Base-by-base conservation (phyloP, 2,113 vertebrate species). In the Aptenodytes patagonicus region DNA sequence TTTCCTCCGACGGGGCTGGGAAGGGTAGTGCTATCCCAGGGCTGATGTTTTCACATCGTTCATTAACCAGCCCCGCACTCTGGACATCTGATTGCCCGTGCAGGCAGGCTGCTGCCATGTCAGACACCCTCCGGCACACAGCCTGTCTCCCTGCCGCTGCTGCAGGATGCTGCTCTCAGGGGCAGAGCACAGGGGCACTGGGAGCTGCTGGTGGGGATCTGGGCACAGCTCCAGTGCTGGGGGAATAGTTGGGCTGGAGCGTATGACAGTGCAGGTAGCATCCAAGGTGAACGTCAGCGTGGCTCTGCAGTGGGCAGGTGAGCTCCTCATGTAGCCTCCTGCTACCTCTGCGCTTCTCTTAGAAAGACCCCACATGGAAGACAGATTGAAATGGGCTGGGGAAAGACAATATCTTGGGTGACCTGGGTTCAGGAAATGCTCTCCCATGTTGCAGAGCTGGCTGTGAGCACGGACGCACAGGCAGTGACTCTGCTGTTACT, bases 381-480 rank as follows among this genome's bases (percentile, higher is more conserved):
- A 9, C 31, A 66, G 83, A 11, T 36, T 40, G 54, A 55, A 32
- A 22, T 34, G 72, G 57, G n/a, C 58, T 49, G n/a, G 44, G 28
- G 38, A 29, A 10, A 57, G 49, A 24, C 34, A 58, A 2, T 10
- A 7, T 17, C 49, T 36, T 1, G 4, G n/a, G 22, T 44, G 13
- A 8, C 5, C 10, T 62, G 82, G 22, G 36, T 6, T 55, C 60
- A 19, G 62, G 42, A 70, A 31, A 9, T 1, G 6, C 11, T 17
- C 9, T 93, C 24, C 18, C 34, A 3, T 0, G 0, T 78, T 4
- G 54, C 58, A 65, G 77, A 55, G 47, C 49, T 32, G 57, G 28
- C 68, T 76, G 29, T 34, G 34, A 60, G 40, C 26, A n/a, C 0
- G 1, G 61, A 4, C 2, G 0, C 10, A 7, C 17, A 15, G 32